Conservation (phyloP, 2,888 invertebrate genomes). For the Cryptus armator region DNA sequence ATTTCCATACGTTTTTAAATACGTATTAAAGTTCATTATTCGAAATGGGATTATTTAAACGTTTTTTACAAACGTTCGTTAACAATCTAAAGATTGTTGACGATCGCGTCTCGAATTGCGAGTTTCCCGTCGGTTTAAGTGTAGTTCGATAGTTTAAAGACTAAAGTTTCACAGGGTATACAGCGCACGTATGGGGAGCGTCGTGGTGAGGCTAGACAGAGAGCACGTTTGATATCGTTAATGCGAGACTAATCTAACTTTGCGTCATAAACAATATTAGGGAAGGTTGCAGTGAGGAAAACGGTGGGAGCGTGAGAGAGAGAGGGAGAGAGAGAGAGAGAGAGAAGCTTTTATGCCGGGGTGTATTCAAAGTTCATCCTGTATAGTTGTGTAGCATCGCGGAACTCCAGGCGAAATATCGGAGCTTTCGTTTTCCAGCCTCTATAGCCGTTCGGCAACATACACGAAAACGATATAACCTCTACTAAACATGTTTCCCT, state of each 20-base stretch:
- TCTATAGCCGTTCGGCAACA: slow-evolving; percentile 1
- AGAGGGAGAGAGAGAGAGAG: slow-evolving; percentile 4
- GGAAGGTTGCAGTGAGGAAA: slow-evolving; percentile 32
- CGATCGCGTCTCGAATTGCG: background rate
- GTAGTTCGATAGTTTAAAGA: background rate
- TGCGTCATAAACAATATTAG: slow-evolving; percentile 74
- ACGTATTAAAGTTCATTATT: too few relatives aligned
- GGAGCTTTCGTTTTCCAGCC: slow-evolving; percentile 20
- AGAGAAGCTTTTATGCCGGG: background rate
- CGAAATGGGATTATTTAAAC: too few relatives aligned
- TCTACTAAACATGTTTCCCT: background rate
- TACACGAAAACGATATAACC: background rate
- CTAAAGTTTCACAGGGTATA: background rate
- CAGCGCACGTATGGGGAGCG: slow-evolving; percentile 1
- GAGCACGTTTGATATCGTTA: slow-evolving; percentile 70
- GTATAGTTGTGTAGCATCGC: background rate
- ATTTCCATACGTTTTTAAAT: too few relatives aligned
- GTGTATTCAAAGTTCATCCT: background rate
- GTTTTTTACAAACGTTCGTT: too few relatives aligned
- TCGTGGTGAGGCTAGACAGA: slow-evolving; percentile 2
- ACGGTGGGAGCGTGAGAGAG: slow-evolving; percentile 7
- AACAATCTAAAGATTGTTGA: too few relatives aligned
- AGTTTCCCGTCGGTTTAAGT: background rate
- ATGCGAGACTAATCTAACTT: slow-evolving; percentile 76
- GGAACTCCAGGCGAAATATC: slow-evolving; percentile 23